Base-by-base conservation (phyloP, 2,888 invertebrate species). In the Patella depressa region DNA sequence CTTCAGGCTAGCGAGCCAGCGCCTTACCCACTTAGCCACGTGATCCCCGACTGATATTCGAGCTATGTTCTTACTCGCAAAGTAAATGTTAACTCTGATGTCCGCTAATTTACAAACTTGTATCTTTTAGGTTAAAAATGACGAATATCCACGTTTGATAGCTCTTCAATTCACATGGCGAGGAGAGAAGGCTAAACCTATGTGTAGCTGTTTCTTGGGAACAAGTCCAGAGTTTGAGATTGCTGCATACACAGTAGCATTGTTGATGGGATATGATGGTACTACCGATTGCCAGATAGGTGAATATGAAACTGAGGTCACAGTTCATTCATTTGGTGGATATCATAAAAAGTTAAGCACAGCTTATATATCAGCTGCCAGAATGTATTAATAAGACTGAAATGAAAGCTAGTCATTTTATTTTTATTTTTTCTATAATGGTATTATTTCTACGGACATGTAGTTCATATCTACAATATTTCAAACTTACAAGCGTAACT, bases 141-240 rank as follows among this genome's bases (percentile, higher is more conserved):
- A 91, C 78, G 86, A 88, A 19, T 83, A 85, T 29, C 88, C 89
- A 0, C 81, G 90, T 12, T 83, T 91, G 57, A 83, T 91, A 14
- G 89, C 91, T 17, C 82, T 91, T 53, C 91, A 91, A 83, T 91
- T 91, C 78, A 85, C 85, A n/a, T 91, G 88, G 88, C 84, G 78
- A 59, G 85, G 81, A n/a, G 87, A 82, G 19, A 85, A 85, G 57
- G 85, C 83, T 12, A 92, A 92, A 81, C 90, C 90, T 5, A 87
- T 90, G 78, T 89, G 90, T 75, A 90, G 90, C 78, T 88, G 88
- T 54, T 90, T 91, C 79, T 82, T 91, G 45, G 91, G 91, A 34
- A 89, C 90, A 12, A 91, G 91, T 81, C 92, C 92, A 3, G 91
- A 92, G 85, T 92, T 92, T 85, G 92, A 92, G 81, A 86, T 92